phyloP scores from a whole-genome alignment of 2,797 vertebrate species.

The Synaphobranchus kaupii region DNA sequence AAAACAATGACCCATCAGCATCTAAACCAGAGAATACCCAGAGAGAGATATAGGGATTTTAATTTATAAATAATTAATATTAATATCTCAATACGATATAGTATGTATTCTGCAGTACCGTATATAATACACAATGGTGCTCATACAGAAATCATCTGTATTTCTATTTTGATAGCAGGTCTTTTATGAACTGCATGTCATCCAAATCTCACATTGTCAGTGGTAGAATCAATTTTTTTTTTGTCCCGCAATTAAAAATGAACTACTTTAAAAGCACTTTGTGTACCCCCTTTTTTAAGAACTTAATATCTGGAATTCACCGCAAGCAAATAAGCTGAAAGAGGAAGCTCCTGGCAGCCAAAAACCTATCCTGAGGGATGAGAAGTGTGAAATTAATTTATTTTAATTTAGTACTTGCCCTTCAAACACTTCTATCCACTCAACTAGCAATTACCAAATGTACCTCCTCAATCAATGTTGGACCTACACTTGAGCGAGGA shows the following conservation, averaged over 20 bases:
- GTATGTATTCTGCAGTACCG: background rate
- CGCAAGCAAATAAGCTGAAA: background rate
- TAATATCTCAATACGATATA: background rate
- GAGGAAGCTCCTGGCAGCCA: background rate
- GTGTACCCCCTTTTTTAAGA: background rate
- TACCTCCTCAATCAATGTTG: background rate
- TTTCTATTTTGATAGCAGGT: background rate
- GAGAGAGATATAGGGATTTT: background rate
- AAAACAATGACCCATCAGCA: background rate
- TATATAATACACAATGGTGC: background rate
- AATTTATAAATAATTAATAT: background rate
- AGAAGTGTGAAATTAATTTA: background rate
- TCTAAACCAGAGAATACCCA: background rate
- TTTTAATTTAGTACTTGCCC: background rate
- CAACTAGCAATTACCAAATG: background rate
- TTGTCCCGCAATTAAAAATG: background rate
- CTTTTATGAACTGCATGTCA: background rate
- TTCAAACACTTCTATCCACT: background rate
- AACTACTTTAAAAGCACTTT: too few relatives aligned
- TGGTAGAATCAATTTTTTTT: background rate
- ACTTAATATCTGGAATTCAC: background rate
- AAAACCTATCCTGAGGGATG: background rate
- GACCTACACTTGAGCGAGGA: background rate
- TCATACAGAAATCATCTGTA: background rate
- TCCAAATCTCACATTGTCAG: background rate